Percentiles rank a stretch among this genome's conserved stretches.
Conservation (phyloP, 2,797 vertebrate species). For the Clarias laeviceps region DNA sequence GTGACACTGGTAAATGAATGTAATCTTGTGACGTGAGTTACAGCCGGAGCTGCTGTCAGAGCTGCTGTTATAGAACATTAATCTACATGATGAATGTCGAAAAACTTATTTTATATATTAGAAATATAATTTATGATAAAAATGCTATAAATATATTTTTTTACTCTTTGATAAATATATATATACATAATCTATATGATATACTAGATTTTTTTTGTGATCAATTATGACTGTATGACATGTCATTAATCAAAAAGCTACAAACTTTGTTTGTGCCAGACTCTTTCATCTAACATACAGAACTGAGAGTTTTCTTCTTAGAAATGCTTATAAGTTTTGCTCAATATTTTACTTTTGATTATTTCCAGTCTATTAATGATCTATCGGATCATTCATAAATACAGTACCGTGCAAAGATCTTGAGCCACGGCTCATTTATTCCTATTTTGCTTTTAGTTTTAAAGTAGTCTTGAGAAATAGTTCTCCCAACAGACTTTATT, state of each 20-base stretch:
- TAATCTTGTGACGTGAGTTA: background rate
- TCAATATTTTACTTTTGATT: too few species aligned
- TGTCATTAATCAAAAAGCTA: background rate
- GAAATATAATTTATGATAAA: background rate
- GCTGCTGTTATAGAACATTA: background rate
- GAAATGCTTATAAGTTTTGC: background rate
- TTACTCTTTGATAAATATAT: background rate
- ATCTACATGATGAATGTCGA: background rate
- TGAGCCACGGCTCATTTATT: too few species aligned
- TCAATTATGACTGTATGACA: background rate
- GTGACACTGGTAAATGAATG: background rate
- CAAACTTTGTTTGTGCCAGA: background rate
- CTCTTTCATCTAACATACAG: background rate
- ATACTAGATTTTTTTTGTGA: background rate
- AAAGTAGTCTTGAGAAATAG: too few species aligned
- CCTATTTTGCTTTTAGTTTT: too few species aligned
- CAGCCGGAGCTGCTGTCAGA: background rate
- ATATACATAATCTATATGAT: background rate
- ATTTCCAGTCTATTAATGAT: too few species aligned
- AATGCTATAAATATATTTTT: background rate
- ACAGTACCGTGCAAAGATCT: too few species aligned
- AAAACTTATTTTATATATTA: too few species aligned
- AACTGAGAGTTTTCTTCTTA: background rate
- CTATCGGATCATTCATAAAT: too few species aligned
- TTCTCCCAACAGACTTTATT: too few species aligned